Base-by-base conservation (phyloP, 2,888 invertebrate genomes). In the Phasia obesa region DNA sequence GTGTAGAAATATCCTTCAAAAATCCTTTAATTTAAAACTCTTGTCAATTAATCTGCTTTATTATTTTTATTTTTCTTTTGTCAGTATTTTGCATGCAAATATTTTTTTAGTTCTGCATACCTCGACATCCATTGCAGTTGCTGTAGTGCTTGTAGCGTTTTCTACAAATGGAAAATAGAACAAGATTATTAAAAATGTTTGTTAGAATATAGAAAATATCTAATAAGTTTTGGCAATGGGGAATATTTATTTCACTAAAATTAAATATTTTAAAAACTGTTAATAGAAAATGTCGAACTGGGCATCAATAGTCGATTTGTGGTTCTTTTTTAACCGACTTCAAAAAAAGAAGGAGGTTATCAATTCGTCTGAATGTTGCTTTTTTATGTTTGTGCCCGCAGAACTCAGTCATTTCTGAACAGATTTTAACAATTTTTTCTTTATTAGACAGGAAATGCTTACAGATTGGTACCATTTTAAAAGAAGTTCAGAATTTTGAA, bases 21-120 rank as follows among this genome's bases (percentile, higher is more conserved):
- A 83, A 79, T 79, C 79, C 79, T 83, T 79, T 79, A 83, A 83
- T 83, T 79, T 79, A 83, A 83, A 83, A 83, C 83, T 79, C 79
- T 65, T 83, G 83, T 83, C 83, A 83, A 79, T 83, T 83, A 83
- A 75, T 79, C 83, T 31, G 76, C 51, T 83, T 83, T 83, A 76
- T 79, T 79, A 71, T 60, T 57, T 76, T 79, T 79, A 71, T 60
- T 57, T 76, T 83, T 83, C 71, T 59, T 42, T n/a, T 4, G 21
- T 19, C 60, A 21, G 6, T 53, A 49, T 21, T 62, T 67, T 25
- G 27, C 55, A 47, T 73, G 27, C 62, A 47, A 55, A 70, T 42
- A 60, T 73, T 47, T 78, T 78, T 70, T 21, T n/a, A 78, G 65
- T 21, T 67, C 53, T 69, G 70, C 51, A 71, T 83, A 83, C 75